Evolutionary conservation across 2,888 invertebrate genomes (phyloP), one percentile per base, ranked within the genome.

Genomic region (Synergus japonicus): DNA sequence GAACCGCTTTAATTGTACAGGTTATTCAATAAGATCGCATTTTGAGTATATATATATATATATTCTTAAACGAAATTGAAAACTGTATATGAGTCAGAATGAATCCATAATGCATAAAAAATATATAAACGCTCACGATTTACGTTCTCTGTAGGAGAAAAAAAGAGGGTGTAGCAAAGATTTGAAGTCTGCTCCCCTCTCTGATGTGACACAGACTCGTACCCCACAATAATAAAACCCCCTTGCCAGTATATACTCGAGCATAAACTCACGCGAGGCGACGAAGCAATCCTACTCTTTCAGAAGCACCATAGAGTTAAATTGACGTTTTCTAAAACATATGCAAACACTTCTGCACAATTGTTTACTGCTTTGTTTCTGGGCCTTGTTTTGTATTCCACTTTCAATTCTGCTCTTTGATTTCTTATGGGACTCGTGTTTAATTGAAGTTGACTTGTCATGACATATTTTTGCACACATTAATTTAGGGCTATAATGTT

Each of bases 261-360:
- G 73, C 41, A 54, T 41, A 73, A 41, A 73, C 10, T n/a, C 54
- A 73, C 15, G 73, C 37, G 54, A 73, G 73, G 73, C 54, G 54
- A 58, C 49, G 73, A 73, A 64, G 44, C 46, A 44, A 64, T 12
- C 43, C 82, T 81, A 76, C 83, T 83, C 78, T 82, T 76, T 76
- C 79, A 82, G 77, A 29, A 54, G 66, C 29, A 65, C 65, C 76
- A 63, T 58, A 64, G 46, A 79, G 79, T 78, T 79, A 82, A 88
- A 88, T 88, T 86, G 87, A 83, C 87, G 86, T 88, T 89, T 89
- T 89, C 84, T 82, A 87, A 86, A 88, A 88, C 84, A 84, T 77
- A 69, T 29, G 37, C 54, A 73, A 64, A 43, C 46, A 13, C 63
- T 43, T 60, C 58, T 63, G 64, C 44, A 76, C 46, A 46, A 41